Percentiles rank a stretch among this genome's conserved stretches.
Evolutionary conservation across 1,140 invertebrate species (phyloP).

Genomic region (Gerris buenoi): DNA sequence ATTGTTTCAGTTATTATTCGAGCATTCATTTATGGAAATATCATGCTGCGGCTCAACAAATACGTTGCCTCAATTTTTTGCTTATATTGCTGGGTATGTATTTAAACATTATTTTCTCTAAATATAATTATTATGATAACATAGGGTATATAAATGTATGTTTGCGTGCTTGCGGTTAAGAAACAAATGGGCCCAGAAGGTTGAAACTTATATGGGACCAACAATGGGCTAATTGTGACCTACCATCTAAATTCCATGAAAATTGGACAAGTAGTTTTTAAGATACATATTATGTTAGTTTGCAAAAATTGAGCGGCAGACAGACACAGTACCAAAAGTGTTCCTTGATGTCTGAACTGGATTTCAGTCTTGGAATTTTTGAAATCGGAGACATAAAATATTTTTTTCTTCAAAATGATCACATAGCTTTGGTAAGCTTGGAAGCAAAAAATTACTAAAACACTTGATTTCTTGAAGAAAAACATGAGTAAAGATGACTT

Average conservation of each 20-base stretch:
- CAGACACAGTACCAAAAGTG: too few species aligned
- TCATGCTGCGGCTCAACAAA: slow-evolving; percentile 43
- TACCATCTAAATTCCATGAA: not conserved
- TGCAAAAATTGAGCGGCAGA: too few species aligned
- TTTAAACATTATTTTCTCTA: not conserved
- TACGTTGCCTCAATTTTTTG: slow-evolving; percentile 39
- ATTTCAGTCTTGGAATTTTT: too few species aligned
- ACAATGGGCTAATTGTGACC: not conserved
- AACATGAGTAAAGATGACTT: too few species aligned
- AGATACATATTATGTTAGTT: too few species aligned
- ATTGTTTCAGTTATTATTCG: slow-evolving; percentile 30
- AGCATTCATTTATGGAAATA: slow-evolving; percentile 46
- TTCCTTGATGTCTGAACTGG: too few species aligned
- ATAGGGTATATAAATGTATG: not conserved
- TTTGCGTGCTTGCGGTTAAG: not conserved
- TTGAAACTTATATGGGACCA: not conserved
- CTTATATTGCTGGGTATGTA: slow-evolving; percentile 43
- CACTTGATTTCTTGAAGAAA: too few species aligned
- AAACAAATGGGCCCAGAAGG: not conserved
- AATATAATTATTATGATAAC: not conserved
- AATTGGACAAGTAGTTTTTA: too few species aligned
- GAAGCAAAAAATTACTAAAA: too few species aligned
- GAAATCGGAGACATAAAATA: too few species aligned
- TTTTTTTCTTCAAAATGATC: too few species aligned
- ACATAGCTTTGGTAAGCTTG: too few species aligned